These are phyloP conservation scores for Ficedula albicollis DNA, from an alignment of 2,797 vertebrate species.

Conservation along the genomic window DNA sequence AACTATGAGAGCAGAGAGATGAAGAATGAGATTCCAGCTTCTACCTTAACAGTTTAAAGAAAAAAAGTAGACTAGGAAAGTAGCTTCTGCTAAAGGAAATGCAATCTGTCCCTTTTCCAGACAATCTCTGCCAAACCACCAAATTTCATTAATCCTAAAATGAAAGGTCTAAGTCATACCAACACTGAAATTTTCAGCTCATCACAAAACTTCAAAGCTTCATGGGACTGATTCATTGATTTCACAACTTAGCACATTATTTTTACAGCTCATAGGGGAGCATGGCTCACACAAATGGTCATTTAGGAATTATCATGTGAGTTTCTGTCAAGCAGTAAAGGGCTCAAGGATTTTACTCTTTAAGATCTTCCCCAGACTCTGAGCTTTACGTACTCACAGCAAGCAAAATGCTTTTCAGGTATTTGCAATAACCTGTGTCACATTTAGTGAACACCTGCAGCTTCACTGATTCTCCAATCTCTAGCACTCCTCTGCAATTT, in stretches of 20 bases:
- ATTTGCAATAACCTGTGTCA: neutral
- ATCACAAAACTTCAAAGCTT: neutral
- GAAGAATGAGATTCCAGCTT: neutral
- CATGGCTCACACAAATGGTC: neutral
- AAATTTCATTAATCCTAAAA: neutral
- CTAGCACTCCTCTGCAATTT: conserved; percentile 12
- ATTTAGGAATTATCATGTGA: neutral
- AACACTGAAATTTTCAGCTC: neutral
- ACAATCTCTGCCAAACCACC: conserved; percentile 1
- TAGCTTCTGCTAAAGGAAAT: neutral
- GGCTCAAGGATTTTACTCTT: neutral
- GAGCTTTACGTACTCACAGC: neutral
- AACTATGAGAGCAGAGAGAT: neutral
- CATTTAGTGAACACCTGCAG: neutral
- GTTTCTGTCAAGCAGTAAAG: neutral
- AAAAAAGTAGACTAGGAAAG: neutral
- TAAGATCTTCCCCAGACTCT: neutral
- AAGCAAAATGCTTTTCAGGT: neutral
- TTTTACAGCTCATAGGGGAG: neutral
- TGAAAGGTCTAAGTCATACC: neutral
- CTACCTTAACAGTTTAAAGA: neutral
- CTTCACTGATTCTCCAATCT: neutral
- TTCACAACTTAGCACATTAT: neutral
- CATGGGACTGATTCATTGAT: neutral
- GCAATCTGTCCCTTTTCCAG: neutral